Conservation (phyloP, 1,140 invertebrate genomes). For the Schlechtendalia chinensis region DNA sequence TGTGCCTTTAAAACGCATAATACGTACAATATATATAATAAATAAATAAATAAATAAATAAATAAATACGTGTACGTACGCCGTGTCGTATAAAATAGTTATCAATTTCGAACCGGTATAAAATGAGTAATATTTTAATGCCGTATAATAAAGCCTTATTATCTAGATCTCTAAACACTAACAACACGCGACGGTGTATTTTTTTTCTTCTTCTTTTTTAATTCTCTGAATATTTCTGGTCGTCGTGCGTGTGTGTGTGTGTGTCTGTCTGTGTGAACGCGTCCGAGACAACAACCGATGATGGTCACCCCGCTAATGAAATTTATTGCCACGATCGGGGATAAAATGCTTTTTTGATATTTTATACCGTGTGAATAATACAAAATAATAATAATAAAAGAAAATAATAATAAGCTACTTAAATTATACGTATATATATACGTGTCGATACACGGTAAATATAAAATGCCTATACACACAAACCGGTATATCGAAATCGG, state of each 20-base stretch:
- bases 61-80: background rate
- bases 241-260: background rate
- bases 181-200: background rate
- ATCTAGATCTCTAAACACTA: constrained; percentile 47
- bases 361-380: constrained; percentile 46
- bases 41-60: background rate
- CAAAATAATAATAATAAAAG: background rate
- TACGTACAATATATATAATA: background rate
- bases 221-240: constrained; percentile 42
- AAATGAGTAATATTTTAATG: constrained; percentile 47
- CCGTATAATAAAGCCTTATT: constrained; percentile 44
- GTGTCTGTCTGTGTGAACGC: background rate
- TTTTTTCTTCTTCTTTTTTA: constrained; percentile 45
- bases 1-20: too few species aligned
- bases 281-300: constrained; percentile 36
- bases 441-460: constrained; percentile 44
- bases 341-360: constrained; percentile 49
- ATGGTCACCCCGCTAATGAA: constrained; percentile 41
- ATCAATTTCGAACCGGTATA: constrained; percentile 45
- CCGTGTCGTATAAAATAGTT: constrained; percentile 42
- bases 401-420: constrained; percentile 34
- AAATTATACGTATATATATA: constrained; percentile 43
- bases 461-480: constrained; percentile 39
- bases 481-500: constrained; percentile 43
- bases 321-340: constrained; percentile 48